phyloP scores from a whole-genome alignment of 2,888 invertebrate genomes.

The Gymnoscelis rufifasciata region DNA sequence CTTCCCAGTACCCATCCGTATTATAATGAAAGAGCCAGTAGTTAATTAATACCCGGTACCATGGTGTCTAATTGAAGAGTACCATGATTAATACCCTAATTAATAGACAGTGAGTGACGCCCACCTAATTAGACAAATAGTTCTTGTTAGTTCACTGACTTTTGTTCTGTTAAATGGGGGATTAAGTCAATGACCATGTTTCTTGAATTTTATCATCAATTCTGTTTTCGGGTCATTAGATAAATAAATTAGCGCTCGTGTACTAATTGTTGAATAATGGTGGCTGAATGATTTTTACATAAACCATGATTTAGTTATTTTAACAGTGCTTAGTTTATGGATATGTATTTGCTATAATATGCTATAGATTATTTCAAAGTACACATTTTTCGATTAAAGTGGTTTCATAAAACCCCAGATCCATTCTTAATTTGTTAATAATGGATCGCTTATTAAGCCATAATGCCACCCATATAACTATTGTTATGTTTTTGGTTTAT shows the following conservation, averaged over 20 bases:
- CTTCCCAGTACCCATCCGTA: conserved; percentile 12
- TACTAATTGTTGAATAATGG: background rate
- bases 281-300: background rate
- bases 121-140: conserved; percentile 28
- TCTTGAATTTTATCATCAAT: conserved; percentile 3
- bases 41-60: conserved; percentile 21
- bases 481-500: too few relatives aligned
- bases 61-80: conserved; percentile 21
- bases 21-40: conserved; percentile 12
- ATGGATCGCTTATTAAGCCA: too few relatives aligned
- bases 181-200: conserved; percentile 12
- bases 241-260: background rate
- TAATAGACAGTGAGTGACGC: conserved; percentile 26
- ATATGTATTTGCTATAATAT: too few relatives aligned
- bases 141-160: conserved; percentile 18
- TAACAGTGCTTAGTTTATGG: too few relatives aligned
- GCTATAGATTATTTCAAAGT: too few relatives aligned
- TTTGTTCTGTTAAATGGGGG: conserved; percentile 13
- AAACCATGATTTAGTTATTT: too few relatives aligned
- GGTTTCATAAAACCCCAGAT: too few relatives aligned
- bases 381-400: too few relatives aligned
- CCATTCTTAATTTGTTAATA: too few relatives aligned
- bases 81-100: conserved; percentile 32
- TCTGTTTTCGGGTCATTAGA: background rate
- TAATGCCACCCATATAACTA: too few relatives aligned